Conservation (phyloP, 2,113 vertebrate genomes). For the Martes martes region DNA sequence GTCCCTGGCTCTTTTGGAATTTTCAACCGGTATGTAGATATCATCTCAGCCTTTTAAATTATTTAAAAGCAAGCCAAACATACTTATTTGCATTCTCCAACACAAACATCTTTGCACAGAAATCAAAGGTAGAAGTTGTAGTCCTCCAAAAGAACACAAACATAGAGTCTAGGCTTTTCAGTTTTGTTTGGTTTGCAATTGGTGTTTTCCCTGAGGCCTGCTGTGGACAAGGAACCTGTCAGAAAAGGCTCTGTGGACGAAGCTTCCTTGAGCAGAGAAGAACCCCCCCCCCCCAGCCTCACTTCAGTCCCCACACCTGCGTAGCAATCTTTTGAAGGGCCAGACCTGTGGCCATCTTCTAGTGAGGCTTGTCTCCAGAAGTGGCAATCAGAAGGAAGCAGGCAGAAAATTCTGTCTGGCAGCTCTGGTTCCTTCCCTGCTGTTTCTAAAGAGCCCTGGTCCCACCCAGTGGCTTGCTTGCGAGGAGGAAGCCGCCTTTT, state of each 20-base stretch:
- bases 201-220: background rate
- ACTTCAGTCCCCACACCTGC: background rate
- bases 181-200: background rate
- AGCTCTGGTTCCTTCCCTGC: background rate
- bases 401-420: background rate
- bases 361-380: background rate
- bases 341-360: background rate
- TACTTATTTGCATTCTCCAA: constrained; percentile 9
- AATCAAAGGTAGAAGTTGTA: constrained; percentile 6
- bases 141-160: background rate
- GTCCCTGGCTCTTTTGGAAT: constrained; percentile 33
- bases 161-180: background rate
- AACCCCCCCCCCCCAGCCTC: background rate
- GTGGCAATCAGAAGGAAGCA: background rate
- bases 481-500: background rate
- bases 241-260: background rate
- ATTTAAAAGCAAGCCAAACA: constrained; percentile 39
- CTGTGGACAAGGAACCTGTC: background rate
- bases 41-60: background rate
- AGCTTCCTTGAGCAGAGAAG: background rate
- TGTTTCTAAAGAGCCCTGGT: background rate
- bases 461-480: background rate
- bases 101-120: background rate
- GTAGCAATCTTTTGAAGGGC: background rate
- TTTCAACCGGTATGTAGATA: background rate